A percentile compares a stretch with the other conserved stretches of the same genome.
Conservation (phyloP, 1,140 invertebrate genomes). For the Aleiodes sp. region DNA sequence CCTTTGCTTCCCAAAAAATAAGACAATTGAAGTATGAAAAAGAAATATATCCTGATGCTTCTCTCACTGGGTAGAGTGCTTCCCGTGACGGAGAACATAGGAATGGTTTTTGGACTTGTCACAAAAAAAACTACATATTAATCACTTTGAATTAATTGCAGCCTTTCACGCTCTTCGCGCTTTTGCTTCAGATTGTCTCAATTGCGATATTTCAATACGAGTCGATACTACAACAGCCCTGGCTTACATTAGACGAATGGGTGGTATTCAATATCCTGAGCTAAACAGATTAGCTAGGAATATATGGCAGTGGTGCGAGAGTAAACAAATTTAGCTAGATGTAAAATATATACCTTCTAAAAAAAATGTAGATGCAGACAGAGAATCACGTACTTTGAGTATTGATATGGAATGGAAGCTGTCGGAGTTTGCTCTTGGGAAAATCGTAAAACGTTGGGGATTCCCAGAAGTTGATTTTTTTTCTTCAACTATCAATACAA, state of each 20-base stretch:
- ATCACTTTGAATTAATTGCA: constrained; percentile 15
- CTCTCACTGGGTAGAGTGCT: constrained; percentile 48
- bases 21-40: constrained; percentile 29
- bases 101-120: constrained; percentile 43
- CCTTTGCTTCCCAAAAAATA: constrained; percentile 21
- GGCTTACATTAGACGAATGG: constrained; percentile 9
- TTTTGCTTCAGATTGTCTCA: not conserved
- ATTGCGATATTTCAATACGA: constrained; percentile 25
- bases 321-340: constrained; percentile 31
- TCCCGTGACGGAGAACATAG: constrained; percentile 36
- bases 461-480: constrained; percentile 44
- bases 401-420: constrained; percentile 26
- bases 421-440: constrained; percentile 7
- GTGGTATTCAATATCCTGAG: constrained; percentile 17
- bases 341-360: constrained; percentile 31
- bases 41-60: constrained; percentile 54
- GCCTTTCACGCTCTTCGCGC: constrained; percentile 11
- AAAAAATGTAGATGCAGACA: constrained; percentile 28
- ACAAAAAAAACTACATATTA: constrained; percentile 30
- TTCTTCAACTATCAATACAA: constrained; percentile 41
- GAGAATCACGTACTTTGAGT: not conserved
- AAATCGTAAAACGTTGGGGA: constrained; percentile 18
- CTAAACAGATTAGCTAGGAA: constrained; percentile 11
- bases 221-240: constrained; percentile 22
- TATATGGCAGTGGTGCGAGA: constrained; percentile 32